Evolutionary conservation across 2,888 invertebrate genomes (phyloP).

Genomic region (Diaprepes abbreviatus): DNA sequence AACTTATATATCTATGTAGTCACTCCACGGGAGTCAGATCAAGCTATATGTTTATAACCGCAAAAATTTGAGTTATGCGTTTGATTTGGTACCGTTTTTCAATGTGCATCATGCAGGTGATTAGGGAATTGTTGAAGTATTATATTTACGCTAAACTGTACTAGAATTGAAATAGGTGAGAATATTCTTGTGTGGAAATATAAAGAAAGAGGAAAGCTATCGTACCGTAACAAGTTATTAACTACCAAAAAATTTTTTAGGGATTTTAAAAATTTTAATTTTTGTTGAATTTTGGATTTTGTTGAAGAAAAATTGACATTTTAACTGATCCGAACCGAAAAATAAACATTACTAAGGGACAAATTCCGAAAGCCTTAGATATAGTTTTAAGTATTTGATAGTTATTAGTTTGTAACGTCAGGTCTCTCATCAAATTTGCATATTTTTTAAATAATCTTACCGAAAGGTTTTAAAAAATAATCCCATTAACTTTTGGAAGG

Average conservation of each 20-base stretch:
- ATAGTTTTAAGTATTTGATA: neutral
- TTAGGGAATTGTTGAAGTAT: neutral
- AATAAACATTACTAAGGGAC: too few relatives aligned
- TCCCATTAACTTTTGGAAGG: slow-evolving; percentile 51
- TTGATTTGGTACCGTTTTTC: slow-evolving; percentile 20
- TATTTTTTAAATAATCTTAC: slow-evolving; percentile 41
- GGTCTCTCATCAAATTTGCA: slow-evolving; percentile 45
- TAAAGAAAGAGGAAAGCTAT: too few relatives aligned
- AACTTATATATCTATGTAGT: slow-evolving; percentile 36
- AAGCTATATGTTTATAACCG: slow-evolving; percentile 38
- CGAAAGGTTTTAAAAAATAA: slow-evolving; percentile 47
- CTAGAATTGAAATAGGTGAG: too few relatives aligned
- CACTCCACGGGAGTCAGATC: slow-evolving; percentile 39
- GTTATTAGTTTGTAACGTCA: slow-evolving; percentile 22
- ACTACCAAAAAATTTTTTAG: too few relatives aligned
- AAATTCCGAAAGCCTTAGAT: too few relatives aligned
- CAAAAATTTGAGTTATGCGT: slow-evolving; percentile 36
- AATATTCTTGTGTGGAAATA: too few relatives aligned
- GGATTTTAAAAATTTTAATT: too few relatives aligned
- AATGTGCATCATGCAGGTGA: neutral
- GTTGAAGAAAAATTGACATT: too few relatives aligned
- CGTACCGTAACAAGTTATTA: too few relatives aligned
- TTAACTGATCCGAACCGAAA: too few relatives aligned
- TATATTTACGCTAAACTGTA: neutral
- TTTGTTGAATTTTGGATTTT: too few relatives aligned